Base-by-base conservation (phyloP, 2,113 vertebrate species). In the Rallus limicola region DNA sequence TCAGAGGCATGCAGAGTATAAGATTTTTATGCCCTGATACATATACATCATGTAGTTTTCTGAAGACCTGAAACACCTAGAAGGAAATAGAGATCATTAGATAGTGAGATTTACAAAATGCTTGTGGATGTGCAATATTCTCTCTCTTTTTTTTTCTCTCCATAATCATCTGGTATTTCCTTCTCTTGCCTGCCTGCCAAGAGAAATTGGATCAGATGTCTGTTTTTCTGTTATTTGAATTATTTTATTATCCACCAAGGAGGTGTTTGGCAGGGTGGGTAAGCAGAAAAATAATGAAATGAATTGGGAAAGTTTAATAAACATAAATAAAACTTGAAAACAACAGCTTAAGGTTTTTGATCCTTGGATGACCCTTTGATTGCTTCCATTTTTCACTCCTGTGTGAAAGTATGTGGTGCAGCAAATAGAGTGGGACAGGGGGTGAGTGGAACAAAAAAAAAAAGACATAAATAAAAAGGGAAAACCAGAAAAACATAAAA, bases 251-350 rank as follows among this genome's bases (percentile, higher is more conserved):
- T 88, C 52, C 67, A 83, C 56, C 70, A 63, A 85, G 92, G 75
- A 82, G 14, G 23, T 80, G 23, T 91, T 92, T 86, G 90, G 29
- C 63, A 86, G 52, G 5, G 31, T 82, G 52, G 36, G 67, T 94
- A 95, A 86, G 63, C 46, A 86, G 42, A 82, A 91, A 55, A 95
- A 82, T 77, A 95, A 95, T 84, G 69, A 90, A 90, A 96, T 83
- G 50, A 90, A 9, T 58, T 88, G 28, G 42, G 48, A 90, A 94
- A 91, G 9, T 90, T 94, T 95, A 82, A 95, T 92, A 91, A 92
- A 74, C 55, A 77, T 95, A 96, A 95, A 97, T 91, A 95, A 95
- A 95, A 82, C 31, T 72, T 91, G 74, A 94, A 82, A 96, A 91
- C 33, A 91, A 42, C 70, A 79, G 38, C 81, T 92, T 82, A 89